Conservation (phyloP, 2,888 invertebrate genomes). For the Tyria jacobaeae region DNA sequence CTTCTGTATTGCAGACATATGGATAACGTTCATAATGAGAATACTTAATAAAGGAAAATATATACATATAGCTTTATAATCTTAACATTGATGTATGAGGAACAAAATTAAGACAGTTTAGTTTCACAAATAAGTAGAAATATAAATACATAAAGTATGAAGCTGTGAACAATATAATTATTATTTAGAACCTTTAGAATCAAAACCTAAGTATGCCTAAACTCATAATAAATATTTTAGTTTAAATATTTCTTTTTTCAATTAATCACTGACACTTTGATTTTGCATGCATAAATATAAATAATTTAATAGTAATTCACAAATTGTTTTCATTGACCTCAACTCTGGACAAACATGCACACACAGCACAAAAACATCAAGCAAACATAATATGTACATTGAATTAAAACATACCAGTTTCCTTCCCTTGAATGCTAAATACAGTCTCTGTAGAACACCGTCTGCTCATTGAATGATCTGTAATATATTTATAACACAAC, state of each 20-base stretch:
- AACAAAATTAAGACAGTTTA: background rate
- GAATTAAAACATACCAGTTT: slow-evolving; percentile 86
- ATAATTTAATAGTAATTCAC: background rate
- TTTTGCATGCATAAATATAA: background rate
- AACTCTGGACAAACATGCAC: slow-evolving; percentile 25
- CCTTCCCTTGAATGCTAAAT: slow-evolving; percentile 88
- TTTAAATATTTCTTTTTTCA: background rate
- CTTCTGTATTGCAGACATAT: background rate
- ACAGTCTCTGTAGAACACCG: slow-evolving; percentile 85
- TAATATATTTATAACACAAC: slow-evolving; percentile 23
- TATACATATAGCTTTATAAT: background rate
- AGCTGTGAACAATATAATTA: background rate
- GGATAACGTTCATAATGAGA: background rate
- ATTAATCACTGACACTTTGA: background rate
- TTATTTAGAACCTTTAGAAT: no score
- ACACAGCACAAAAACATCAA: slow-evolving; percentile 13
- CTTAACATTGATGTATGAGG: background rate
- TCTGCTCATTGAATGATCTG: slow-evolving; percentile 74
- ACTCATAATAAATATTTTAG: no score
- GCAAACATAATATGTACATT: background rate
- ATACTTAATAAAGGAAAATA: background rate
- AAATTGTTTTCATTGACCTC: background rate
- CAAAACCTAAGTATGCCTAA: no score
- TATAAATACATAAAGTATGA: background rate
- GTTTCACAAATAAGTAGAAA: no score